phyloP scores from a whole-genome alignment of 2,113 vertebrate species.

The Engystomops pustulosus region DNA sequence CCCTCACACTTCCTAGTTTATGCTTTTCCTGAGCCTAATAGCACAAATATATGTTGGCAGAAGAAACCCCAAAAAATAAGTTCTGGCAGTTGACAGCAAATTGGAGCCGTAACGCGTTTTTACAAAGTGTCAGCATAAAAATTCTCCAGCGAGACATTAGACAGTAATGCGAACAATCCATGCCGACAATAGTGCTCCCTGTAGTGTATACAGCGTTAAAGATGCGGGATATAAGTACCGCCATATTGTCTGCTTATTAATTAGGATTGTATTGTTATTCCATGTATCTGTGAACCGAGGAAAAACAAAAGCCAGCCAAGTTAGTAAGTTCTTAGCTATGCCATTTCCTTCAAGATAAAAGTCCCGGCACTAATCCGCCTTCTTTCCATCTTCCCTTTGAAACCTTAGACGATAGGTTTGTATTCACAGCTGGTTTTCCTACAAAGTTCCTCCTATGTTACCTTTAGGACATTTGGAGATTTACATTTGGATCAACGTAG shows the following conservation, averaged over 20 bases:
- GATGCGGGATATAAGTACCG: no score
- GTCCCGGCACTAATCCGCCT: slow-evolving; percentile 24
- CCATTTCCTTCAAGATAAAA: slow-evolving; percentile 49
- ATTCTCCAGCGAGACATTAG: not conserved
- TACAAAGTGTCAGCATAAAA: slow-evolving; percentile 36
- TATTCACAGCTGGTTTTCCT: slow-evolving; percentile 52
- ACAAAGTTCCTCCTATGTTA: slow-evolving; percentile 49
- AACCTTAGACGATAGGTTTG: slow-evolving; percentile 42
- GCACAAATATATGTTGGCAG: slow-evolving; percentile 36
- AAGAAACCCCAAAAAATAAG: not conserved
- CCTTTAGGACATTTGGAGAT: slow-evolving; percentile 54
- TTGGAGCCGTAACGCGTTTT: slow-evolving; percentile 13
- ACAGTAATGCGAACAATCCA: slow-evolving; percentile 4
- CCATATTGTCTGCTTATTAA: slow-evolving; percentile 3
- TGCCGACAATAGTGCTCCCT: not conserved
- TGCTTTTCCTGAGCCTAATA: slow-evolving; percentile 31
- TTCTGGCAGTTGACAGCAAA: slow-evolving; percentile 18
- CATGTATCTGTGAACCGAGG: slow-evolving; percentile 9
- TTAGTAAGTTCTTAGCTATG: slow-evolving; percentile 7
- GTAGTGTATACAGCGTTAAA: not conserved
- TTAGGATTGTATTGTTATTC: not conserved
- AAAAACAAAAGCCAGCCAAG: not conserved
- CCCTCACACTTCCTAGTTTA: slow-evolving; percentile 15
- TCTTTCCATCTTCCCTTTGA: slow-evolving; percentile 50
- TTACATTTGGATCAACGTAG: slow-evolving; percentile 55